Percentiles rank a stretch among this genome's conserved stretches.
Evolutionary conservation across 2,888 invertebrate genomes (phyloP).

Genomic region (Acleris laterana): DNA sequence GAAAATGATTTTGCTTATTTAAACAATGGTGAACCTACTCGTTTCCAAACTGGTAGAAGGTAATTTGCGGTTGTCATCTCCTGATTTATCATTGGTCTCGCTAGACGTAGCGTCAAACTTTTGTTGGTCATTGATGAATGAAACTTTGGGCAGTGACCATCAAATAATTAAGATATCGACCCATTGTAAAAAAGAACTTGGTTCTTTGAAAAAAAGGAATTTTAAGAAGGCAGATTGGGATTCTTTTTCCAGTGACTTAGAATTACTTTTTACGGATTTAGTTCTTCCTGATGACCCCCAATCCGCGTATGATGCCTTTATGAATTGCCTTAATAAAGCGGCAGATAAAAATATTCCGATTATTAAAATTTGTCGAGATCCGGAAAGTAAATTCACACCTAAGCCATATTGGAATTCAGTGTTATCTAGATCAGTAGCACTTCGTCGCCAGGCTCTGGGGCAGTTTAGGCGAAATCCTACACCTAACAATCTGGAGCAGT

Average conservation of each 20-base stretch:
- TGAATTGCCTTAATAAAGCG: conserved; percentile 30
- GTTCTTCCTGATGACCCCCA: conserved; percentile 16
- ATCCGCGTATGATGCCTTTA: neutral
- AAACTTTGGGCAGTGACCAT: conserved; percentile 43
- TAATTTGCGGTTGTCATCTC: conserved; percentile 39
- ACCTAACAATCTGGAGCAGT: conserved; percentile 29
- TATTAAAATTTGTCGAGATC: no score
- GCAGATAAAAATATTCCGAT: no score
- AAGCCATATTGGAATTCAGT: conserved; percentile 40
- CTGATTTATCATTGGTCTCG: conserved; percentile 41
- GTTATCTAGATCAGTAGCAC: conserved; percentile 42
- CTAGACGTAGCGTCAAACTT: conserved; percentile 38
- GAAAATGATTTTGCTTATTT: conserved; percentile 38
- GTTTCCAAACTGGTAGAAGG: conserved; percentile 39
- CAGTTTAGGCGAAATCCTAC: conserved; percentile 32
- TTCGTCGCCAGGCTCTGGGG: conserved; percentile 40
- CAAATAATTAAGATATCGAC: conserved; percentile 35
- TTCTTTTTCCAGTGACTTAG: conserved; percentile 18
- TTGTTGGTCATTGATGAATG: conserved; percentile 38
- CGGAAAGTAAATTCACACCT: no score
- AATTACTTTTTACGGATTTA: conserved; percentile 9
- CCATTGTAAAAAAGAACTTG: neutral
- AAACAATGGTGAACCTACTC: conserved; percentile 40
- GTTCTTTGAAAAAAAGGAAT: conserved; percentile 34
- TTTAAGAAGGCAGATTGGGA: conserved; percentile 40